phyloP scores from a whole-genome alignment of 2,888 invertebrate genomes.

The Cybosia mesomella region DNA sequence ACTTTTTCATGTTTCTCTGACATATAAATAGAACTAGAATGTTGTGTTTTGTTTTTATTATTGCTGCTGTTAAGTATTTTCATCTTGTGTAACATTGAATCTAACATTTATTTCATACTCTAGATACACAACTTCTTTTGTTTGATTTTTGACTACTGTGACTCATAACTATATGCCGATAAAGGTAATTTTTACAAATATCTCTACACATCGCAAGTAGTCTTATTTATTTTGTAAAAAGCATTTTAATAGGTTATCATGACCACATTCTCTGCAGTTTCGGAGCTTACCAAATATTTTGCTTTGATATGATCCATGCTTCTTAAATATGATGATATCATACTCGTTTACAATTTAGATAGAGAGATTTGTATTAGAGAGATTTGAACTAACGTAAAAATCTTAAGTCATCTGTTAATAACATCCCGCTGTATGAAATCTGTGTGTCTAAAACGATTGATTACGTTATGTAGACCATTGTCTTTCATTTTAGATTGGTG shows the following conservation, averaged over 20 bases:
- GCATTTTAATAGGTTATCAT: no score
- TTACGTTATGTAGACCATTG: background rate
- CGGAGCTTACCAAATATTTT: background rate
- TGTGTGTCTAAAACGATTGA: background rate
- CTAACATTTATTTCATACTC: background rate
- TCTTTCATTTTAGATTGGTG: background rate
- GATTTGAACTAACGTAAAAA: background rate
- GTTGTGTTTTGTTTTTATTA: no score
- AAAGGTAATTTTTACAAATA: background rate
- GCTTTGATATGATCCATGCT: background rate
- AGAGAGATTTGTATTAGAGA: no score
- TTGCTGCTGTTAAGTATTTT: background rate
- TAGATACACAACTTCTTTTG: background rate
- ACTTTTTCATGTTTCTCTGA: slow-evolving; percentile 31
- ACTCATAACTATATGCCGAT: background rate
- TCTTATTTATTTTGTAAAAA: background rate
- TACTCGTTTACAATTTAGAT: background rate
- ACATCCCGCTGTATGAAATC: background rate
- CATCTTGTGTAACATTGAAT: background rate
- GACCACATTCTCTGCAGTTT: background rate
- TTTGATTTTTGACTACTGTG: background rate
- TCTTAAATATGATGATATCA: background rate
- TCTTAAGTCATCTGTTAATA: background rate
- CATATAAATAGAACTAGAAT: slow-evolving; percentile 17
- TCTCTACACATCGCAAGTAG: background rate